These are phyloP conservation scores for Ophonus ardosiacus DNA, from an alignment of 2,888 invertebrate genomes.

Conservation along the genomic window DNA sequence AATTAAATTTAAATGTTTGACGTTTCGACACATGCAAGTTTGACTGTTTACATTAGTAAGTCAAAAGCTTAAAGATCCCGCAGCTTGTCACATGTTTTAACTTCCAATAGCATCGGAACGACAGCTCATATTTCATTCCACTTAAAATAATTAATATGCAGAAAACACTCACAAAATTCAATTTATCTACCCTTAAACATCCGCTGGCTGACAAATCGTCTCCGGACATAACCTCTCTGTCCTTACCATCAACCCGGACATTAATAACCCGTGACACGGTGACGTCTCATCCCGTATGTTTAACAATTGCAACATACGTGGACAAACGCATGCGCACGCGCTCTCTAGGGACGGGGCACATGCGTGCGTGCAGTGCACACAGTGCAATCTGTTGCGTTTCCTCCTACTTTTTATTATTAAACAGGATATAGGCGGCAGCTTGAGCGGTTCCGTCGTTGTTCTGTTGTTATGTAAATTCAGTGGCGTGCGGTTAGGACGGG, in stretches of 20 bases:
- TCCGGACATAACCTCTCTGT: constrained; percentile 4
- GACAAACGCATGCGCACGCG: not conserved
- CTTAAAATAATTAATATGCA: not conserved
- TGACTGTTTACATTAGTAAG: not conserved
- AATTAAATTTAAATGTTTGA: not conserved
- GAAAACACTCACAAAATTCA: constrained; percentile 4
- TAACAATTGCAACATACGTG: constrained; percentile 31
- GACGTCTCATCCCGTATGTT: constrained; percentile 58
- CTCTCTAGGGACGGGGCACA: not conserved
- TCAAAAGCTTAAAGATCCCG: not conserved
- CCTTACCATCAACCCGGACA: constrained; percentile 43
- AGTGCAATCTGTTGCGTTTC: constrained; percentile 45
- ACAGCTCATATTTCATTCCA: not conserved
- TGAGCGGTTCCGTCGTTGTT: constrained; percentile 29
- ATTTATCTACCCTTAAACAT: constrained; percentile 13
- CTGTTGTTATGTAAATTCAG: constrained; percentile 39
- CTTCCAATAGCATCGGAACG: not conserved
- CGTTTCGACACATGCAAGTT: not conserved
- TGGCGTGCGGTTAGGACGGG: not conserved
- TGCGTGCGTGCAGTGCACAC: constrained; percentile 8
- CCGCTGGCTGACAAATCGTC: constrained; percentile 37
- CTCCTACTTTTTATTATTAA: constrained; percentile 35
- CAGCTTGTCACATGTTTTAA: not conserved
- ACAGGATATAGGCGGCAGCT: constrained; percentile 53
- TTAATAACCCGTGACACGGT: constrained; percentile 57